These are phyloP conservation scores for Anagrus nilaparvatae DNA, from an alignment of 1,140 invertebrate species.

Conservation along the genomic window DNA sequence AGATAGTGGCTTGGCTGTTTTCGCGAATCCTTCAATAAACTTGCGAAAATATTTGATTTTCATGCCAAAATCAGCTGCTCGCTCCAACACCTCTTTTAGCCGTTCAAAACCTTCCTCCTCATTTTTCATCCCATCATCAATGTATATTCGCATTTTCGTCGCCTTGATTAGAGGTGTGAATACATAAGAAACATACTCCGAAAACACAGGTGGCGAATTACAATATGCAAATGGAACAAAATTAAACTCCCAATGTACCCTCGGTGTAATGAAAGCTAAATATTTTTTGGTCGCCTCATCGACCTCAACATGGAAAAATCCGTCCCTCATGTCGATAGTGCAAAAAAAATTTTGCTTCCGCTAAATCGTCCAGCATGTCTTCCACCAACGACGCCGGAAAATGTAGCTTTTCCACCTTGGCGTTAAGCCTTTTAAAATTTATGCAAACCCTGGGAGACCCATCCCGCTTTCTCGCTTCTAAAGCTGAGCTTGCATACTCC, in stretches of 20 bases:
- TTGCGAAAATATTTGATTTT: constrained; percentile 22
- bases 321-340: constrained; percentile 29
- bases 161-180: not conserved
- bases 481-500: constrained; percentile 14
- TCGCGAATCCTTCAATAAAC: constrained; percentile 18
- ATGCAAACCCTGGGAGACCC: constrained; percentile 11
- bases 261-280: constrained; percentile 24
- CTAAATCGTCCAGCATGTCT: constrained; percentile 14
- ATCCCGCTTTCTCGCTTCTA: constrained; percentile 14
- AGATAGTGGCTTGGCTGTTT: constrained; percentile 15
- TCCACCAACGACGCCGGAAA: constrained; percentile 14
- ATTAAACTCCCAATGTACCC: constrained; percentile 20
- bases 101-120: constrained; percentile 4
- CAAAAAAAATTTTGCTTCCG: constrained; percentile 19
- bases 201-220: constrained; percentile 7
- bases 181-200: constrained; percentile 6
- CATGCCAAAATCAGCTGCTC: constrained; percentile 1
- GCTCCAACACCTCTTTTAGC: not conserved
- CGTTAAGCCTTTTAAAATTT: constrained; percentile 13
- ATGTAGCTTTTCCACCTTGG: not conserved
- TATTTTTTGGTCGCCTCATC: constrained; percentile 21
- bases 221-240: constrained; percentile 28
- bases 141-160: constrained; percentile 1
- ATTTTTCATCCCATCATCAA: constrained; percentile 6
- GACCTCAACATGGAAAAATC: constrained; percentile 30